phyloP scores from a whole-genome alignment of 2,113 vertebrate genomes.

The Psophia crepitans region DNA sequence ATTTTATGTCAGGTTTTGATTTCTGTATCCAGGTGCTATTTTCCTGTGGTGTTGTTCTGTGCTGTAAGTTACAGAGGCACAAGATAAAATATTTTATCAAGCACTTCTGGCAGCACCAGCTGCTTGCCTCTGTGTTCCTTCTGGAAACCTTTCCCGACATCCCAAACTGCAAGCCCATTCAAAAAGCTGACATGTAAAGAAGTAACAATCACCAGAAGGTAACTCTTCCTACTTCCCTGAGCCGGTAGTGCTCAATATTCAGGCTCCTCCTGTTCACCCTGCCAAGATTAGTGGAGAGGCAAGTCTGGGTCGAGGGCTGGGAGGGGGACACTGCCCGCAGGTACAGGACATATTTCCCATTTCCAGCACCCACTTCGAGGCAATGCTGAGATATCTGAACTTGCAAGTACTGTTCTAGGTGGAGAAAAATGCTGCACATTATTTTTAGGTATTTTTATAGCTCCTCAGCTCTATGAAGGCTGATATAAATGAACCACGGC shows the following conservation, averaged over 20 bases:
- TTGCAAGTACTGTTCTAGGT: neutral
- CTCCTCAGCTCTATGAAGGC: neutral
- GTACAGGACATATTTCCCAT: neutral
- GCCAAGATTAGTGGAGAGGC: neutral
- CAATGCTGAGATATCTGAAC: neutral
- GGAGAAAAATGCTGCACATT: neutral
- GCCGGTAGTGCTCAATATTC: neutral
- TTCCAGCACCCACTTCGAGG: neutral
- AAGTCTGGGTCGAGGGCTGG: neutral
- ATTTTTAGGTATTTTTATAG: constrained; percentile 28
- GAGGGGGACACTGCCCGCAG: neutral
- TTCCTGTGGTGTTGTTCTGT: neutral
- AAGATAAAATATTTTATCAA: fast-evolving
- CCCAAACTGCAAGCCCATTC: neutral
- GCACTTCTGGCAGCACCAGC: neutral
- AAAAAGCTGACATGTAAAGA: neutral
- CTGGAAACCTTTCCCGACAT: neutral
- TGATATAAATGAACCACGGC: neutral
- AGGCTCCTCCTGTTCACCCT: neutral
- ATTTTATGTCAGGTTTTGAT: neutral
- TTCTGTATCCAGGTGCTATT: neutral
- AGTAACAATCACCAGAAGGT: neutral
- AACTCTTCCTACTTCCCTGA: neutral
- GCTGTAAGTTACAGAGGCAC: neutral
- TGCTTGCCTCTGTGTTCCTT: neutral